A percentile compares a stretch with the other conserved stretches of the same genome.
These are phyloP conservation scores for Notothenia coriiceps DNA, from an alignment of 2,113 vertebrate species.

Conservation along the genomic window DNA sequence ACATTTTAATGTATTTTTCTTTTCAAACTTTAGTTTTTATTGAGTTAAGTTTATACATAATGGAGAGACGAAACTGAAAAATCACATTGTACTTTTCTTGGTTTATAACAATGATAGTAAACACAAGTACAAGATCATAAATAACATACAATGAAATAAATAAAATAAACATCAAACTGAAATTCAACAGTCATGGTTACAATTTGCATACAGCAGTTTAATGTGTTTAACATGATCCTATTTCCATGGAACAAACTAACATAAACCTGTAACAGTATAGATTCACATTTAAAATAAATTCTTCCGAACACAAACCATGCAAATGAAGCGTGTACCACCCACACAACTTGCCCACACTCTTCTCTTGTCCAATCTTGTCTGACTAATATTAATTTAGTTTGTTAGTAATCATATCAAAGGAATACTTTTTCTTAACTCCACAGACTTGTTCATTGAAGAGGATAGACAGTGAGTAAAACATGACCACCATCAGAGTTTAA, in stretches of 20 bases:
- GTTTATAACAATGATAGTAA: too few species aligned
- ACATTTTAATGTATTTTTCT: neutral
- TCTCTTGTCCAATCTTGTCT: neutral
- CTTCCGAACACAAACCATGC: too few species aligned
- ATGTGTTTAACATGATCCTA: too few species aligned
- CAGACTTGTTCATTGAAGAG: conserved; percentile 26
- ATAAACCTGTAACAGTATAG: too few species aligned
- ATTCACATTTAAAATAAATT: neutral
- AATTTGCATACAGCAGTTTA: neutral
- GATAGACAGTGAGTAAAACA: conserved; percentile 22
- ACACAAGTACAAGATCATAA: too few species aligned
- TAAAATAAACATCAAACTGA: too few species aligned
- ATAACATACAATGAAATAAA: too few species aligned
- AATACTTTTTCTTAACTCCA: conserved; percentile 31
- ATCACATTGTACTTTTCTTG: too few species aligned
- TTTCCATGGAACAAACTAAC: neutral
- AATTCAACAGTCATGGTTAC: too few species aligned
- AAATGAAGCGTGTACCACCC: neutral
- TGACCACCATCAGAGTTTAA: conserved; percentile 25
- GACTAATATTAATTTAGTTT: conserved; percentile 15
- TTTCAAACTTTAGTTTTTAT: too few species aligned
- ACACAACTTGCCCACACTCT: neutral
- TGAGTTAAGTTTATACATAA: too few species aligned
- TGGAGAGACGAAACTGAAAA: too few species aligned
- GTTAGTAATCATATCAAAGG: conserved; percentile 9